These are phyloP conservation scores for Calonectris borealis DNA, from an alignment of 2,113 vertebrate species.

Conservation along the genomic window DNA sequence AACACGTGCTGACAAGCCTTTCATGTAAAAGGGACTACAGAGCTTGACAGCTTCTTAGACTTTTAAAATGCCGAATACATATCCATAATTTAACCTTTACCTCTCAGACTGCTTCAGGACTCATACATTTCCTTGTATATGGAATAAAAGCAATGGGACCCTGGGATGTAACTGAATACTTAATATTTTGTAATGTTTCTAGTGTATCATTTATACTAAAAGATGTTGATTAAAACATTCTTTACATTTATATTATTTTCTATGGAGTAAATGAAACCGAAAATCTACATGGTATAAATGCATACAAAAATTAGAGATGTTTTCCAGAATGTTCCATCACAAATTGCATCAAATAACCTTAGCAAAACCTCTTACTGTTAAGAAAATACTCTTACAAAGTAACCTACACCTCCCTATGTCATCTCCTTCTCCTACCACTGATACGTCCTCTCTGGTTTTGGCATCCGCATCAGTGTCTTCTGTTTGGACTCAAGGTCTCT, in stretches of 20 bases:
- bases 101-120: background rate
- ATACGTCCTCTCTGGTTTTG: background rate
- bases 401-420: background rate
- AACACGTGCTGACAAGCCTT: background rate
- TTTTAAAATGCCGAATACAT: background rate
- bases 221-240: background rate
- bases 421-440: background rate
- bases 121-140: background rate
- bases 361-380: background rate
- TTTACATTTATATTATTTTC: background rate
- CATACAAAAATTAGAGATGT: background rate
- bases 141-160: background rate
- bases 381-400: background rate
- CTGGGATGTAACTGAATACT: constrained; percentile 39
- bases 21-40: background rate
- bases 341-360: background rate
- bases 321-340: background rate
- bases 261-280: background rate
- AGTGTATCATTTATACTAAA: background rate
- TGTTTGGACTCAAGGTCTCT: background rate
- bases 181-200: background rate
- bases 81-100: constrained; percentile 13
- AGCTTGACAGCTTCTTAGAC: background rate
- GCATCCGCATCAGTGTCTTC: background rate
- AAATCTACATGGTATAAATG: background rate